Evolutionary conservation across 2,888 invertebrate species (phyloP).

Genomic region (Campoplex nolae): DNA sequence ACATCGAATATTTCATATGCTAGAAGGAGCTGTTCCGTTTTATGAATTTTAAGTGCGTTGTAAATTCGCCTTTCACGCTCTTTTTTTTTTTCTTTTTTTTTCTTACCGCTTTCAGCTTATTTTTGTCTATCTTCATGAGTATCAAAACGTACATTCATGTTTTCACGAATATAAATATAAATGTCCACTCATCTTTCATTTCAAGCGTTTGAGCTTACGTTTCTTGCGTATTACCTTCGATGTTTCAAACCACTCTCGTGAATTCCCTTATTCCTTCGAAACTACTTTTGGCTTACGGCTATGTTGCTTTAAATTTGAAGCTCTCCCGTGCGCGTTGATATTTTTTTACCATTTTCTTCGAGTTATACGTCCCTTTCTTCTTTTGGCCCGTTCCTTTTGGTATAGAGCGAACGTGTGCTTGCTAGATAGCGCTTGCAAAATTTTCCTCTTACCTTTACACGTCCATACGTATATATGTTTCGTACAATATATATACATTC

Average conservation of each 20-base stretch:
- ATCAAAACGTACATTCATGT: not conserved
- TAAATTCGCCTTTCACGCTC: slow-evolving; percentile 17
- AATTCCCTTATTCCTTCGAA: not conserved
- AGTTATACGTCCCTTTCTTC: slow-evolving; percentile 13
- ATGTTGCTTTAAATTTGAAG: slow-evolving; percentile 31
- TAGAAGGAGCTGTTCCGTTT: slow-evolving; percentile 68
- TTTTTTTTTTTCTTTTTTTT: not conserved
- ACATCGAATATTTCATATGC: slow-evolving; percentile 79
- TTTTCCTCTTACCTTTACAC: slow-evolving; percentile 35
- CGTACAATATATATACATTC: not conserved
- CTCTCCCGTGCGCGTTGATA: not conserved
- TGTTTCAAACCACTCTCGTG: slow-evolving; percentile 31
- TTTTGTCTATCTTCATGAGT: not conserved
- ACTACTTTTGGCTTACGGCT: slow-evolving; percentile 27
- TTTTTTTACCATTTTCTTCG: slow-evolving; percentile 31
- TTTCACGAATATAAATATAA: not conserved
- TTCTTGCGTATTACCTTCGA: slow-evolving; percentile 45
- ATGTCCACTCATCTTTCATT: slow-evolving; percentile 29
- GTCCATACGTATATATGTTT: not conserved
- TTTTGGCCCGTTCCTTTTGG: slow-evolving; percentile 46
- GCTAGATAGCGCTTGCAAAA: slow-evolving; percentile 43
- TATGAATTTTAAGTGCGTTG: slow-evolving; percentile 75
- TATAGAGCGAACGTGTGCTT: slow-evolving; percentile 49
- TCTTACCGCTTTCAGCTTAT: slow-evolving; percentile 30
- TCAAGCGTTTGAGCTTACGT: slow-evolving; percentile 30